Evolutionary conservation across 2,797 vertebrate genomes (phyloP).

Genomic region (Pangasius mekongensis): DNA sequence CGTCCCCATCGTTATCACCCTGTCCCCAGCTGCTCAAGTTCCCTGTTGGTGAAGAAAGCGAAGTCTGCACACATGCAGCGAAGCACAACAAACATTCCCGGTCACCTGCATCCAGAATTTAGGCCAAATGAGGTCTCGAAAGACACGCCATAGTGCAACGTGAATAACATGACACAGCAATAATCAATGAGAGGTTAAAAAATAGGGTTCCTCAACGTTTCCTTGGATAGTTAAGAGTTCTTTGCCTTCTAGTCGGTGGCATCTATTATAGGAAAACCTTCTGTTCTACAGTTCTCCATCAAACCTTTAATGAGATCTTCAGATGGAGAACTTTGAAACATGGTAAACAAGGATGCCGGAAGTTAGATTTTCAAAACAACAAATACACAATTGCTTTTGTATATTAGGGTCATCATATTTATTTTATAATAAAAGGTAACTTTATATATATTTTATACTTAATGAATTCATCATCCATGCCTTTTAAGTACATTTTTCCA

Average conservation of each 20-base stretch:
- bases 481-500: not conserved
- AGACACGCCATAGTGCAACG: not conserved
- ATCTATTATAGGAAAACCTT: not conserved
- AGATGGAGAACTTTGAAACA: not conserved
- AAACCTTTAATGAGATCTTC: not conserved
- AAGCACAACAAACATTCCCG: conserved; percentile 46
- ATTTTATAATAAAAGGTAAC: not conserved
- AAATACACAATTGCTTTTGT: not conserved
- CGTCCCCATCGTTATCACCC: not conserved
- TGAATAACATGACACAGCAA: conserved; percentile 22
- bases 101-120: conserved; percentile 45
- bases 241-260: not conserved
- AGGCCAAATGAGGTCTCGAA: conserved; percentile 13
- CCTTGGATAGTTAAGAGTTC: not conserved
- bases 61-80: conserved; percentile 32
- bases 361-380: not conserved
- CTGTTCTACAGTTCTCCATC: not conserved
- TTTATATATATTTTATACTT: not conserved
- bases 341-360: not conserved
- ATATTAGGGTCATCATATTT: not conserved
- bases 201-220: not conserved
- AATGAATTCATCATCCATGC: not conserved
- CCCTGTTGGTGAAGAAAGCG: conserved; percentile 47
- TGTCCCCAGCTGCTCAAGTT: conserved; percentile 32
- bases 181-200: not conserved